Evolutionary conservation across 2,113 vertebrate genomes (phyloP).

Genomic region (Elanoides forficatus): DNA sequence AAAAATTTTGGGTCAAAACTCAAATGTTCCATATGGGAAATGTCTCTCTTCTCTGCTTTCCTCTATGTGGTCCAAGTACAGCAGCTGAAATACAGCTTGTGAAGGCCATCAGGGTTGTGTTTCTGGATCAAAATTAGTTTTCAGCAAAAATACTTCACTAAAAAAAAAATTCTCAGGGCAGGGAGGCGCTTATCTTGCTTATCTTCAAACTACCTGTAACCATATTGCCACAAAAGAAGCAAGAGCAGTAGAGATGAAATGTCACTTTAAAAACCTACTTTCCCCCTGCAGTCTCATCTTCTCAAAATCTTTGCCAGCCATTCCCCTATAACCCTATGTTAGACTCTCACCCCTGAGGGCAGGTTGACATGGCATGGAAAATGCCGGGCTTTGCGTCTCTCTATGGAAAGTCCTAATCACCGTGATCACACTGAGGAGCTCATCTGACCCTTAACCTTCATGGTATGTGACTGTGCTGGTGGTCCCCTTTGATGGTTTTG

Average conservation of each 20-base stretch:
- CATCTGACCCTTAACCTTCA: background rate
- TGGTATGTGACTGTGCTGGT: background rate
- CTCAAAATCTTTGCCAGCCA: background rate
- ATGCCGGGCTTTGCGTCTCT: background rate
- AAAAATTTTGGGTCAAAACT: background rate
- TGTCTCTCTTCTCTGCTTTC: background rate
- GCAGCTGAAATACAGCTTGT: background rate
- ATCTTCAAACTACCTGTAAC: background rate
- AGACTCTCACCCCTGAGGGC: background rate
- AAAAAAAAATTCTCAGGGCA: accelerated
- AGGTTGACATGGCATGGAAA: background rate
- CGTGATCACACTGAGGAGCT: background rate
- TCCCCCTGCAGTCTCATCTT: background rate
- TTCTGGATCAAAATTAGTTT: background rate
- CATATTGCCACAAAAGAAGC: background rate
- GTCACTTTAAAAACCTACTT: background rate
- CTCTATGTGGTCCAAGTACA: background rate
- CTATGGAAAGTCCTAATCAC: background rate
- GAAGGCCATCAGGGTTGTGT: background rate
- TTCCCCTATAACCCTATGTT: background rate
- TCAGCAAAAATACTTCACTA: background rate
- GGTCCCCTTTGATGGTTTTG: background rate
- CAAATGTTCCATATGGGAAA: background rate
- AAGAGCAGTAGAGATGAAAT: background rate
- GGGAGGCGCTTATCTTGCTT: background rate